Evolutionary conservation across 2,797 vertebrate species (phyloP), one percentile per base, ranked within the genome.

Genomic region (Falco berigora): DNA sequence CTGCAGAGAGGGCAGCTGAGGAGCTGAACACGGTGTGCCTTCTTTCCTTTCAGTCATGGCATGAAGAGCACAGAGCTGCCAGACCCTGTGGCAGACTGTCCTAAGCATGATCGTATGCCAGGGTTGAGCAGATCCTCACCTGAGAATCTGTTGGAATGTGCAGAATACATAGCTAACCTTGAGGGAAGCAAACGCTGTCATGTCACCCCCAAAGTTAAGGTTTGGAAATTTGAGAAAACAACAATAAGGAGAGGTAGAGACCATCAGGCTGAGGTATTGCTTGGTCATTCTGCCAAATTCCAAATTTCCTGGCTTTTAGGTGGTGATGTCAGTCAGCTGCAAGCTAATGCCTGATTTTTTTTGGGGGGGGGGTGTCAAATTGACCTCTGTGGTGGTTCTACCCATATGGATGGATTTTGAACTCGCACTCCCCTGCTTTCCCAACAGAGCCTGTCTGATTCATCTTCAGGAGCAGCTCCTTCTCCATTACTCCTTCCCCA

Each of bases 61-160:
- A 40, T 19, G 23, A 76, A 68, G 32, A 77, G 32, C 16, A 9
- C 47, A 47, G 55, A 55, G 25, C 30, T 46, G 32, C 12, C 38
- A 88, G 27, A 24, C 44, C 22, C 27, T 6, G 1, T 18, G 42
- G 32, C 34, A 59, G 36, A 53, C 32, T 53, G 25, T 22, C 11
- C 27, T 42, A 47, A n/a, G 23, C 0, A 0, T 9, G 12, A 24
- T 56, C 14, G 12, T 8, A 2, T 40, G 72, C 17, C 36, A 32
- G 44, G 18, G 13, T 7, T 78, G 74, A 84, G 42, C 30, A 81
- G 59, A 69, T 86, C 18, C 34, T 84, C 38, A 32, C 30, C 63
- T 66, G 20, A 38, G n/a, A 62, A 76, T 61, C 25, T 34, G 68
- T 8, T 73, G 67, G 76, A 86, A 78, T 21, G 23, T 56, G 25